Evolutionary conservation across 2,797 vertebrate species (phyloP), one percentile per base, ranked within the genome.

Genomic region (Balearica regulorum): DNA sequence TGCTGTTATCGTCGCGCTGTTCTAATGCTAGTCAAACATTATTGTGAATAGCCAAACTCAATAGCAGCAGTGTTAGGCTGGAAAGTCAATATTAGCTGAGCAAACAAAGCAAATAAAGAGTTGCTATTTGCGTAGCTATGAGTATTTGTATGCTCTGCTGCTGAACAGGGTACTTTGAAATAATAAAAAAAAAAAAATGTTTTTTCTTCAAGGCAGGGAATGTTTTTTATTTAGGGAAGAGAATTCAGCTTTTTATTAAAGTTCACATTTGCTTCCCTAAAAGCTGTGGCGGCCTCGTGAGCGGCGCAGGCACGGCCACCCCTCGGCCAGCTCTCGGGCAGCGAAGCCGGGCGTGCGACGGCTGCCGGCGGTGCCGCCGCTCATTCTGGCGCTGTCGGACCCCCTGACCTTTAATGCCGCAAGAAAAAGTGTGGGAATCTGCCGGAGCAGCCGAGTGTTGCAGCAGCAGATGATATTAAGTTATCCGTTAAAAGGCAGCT

Each of bases 61-160:
- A 98, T 98, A 98, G 98, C 98, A 96, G 98, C 98, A 97, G 98
- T 98, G 98, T 98, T 98, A 98, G 98, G 98, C 98, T 97, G 98
- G 97, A 98, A 96, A 98, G 99, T 99, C 99, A 99, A 99, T 99
- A 99, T 99, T 99, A 98, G 98, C 98, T 97, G 97, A 99, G 98
- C 98, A 99, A 98, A 99, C 98, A 99, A 26, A 83, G 98, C 94
- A 96, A 97, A 98, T 87, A 96, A 98, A 96, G 98, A 97, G 99
- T 98, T 98, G 98, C 99, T 99, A 98, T 99, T 99, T 99, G 99
- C 98, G 97, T 98, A 98, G 98, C 98, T 97, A 98, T 98, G 97
- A 98, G 98, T 97, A 95, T 93, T 93, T 98, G 98, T 98, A 96
- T 98, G 98, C 97, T 98, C 94, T 94, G 96, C 97, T 92, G 98